These are phyloP conservation scores for Sanderia malayensis DNA, from an alignment of 30 jellyfish, hydroid and myxozoan species.

Conservation along the genomic window DNA sequence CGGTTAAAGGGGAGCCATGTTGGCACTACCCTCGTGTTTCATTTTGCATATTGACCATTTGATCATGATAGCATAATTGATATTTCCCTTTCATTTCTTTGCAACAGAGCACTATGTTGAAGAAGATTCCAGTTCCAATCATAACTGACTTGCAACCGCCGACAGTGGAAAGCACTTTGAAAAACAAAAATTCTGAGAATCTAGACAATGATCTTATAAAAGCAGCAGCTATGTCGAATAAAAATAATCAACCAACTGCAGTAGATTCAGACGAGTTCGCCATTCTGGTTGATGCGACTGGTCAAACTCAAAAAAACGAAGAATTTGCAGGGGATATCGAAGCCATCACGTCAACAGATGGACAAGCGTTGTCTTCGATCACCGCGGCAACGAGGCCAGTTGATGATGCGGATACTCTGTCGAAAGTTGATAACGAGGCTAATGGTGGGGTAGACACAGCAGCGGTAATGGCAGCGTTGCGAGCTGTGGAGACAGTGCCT, in stretches of 20 bases:
- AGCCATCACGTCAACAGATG: conserved; percentile 8
- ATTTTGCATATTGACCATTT: too few relatives aligned
- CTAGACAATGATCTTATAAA: not conserved
- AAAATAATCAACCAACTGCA: not conserved
- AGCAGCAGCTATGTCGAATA: not conserved
- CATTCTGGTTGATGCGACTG: not conserved
- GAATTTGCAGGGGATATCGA: too few relatives aligned
- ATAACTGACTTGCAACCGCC: conserved; percentile 29
- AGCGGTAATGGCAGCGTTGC: conserved; percentile 27
- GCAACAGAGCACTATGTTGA: conserved; percentile 67
- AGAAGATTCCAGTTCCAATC: conserved; percentile 88
- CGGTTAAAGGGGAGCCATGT: too few relatives aligned
- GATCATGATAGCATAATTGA: too few relatives aligned
- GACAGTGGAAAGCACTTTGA: not conserved
- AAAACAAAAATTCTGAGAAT: not conserved
- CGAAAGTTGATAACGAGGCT: conserved; percentile 3
- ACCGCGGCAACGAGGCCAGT: not conserved
- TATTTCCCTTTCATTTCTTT: conserved; percentile 8
- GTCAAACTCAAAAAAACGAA: not conserved
- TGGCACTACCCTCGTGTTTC: too few relatives aligned
- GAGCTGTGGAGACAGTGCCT: conserved; percentile 84
- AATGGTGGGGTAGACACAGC: conserved; percentile 4
- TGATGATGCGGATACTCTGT: not conserved
- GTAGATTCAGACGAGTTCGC: not conserved
- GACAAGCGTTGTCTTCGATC: conserved; percentile 1